Evolutionary conservation across 92 coral and sea anemone genomes (phyloP).

Genomic region (Heliopora coerulea): DNA sequence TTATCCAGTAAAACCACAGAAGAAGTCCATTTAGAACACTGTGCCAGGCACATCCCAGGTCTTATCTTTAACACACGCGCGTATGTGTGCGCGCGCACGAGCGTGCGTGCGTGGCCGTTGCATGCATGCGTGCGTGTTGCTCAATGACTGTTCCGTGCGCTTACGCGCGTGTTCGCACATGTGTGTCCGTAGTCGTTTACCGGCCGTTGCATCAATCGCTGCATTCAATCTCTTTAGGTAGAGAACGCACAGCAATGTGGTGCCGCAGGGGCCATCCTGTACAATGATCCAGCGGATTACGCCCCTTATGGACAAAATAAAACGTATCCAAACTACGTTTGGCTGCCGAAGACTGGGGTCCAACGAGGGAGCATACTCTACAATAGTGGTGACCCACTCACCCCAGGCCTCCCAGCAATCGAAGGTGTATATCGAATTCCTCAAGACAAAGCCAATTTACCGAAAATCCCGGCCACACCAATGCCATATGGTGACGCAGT

Average conservation of each 20-base stretch:
- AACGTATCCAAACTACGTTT: constrained; percentile 72
- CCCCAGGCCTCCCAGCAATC: constrained; percentile 78
- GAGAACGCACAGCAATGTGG: constrained; percentile 67
- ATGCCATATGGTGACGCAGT: constrained; percentile 68
- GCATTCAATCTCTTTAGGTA: constrained; percentile 45
- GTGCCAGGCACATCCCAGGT: no score
- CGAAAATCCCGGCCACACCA: constrained; percentile 74
- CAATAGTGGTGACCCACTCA: constrained; percentile 59
- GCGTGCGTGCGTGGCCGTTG: no score
- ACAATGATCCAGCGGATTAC: constrained; percentile 77
- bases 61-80: no score
- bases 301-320: constrained; percentile 60
- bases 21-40: no score
- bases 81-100: no score
- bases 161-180: no score
- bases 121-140: no score
- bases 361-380: constrained; percentile 66
- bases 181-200: no score
- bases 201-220: neutral
- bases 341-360: constrained; percentile 77
- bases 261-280: constrained; percentile 72
- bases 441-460: constrained; percentile 55
- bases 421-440: constrained; percentile 69
- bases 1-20: no score
- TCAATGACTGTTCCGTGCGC: no score